A percentile compares a stretch with the other conserved stretches of the same genome.
Conservation (phyloP, 2,797 vertebrate genomes). For the Enteromius anoplus region DNA sequence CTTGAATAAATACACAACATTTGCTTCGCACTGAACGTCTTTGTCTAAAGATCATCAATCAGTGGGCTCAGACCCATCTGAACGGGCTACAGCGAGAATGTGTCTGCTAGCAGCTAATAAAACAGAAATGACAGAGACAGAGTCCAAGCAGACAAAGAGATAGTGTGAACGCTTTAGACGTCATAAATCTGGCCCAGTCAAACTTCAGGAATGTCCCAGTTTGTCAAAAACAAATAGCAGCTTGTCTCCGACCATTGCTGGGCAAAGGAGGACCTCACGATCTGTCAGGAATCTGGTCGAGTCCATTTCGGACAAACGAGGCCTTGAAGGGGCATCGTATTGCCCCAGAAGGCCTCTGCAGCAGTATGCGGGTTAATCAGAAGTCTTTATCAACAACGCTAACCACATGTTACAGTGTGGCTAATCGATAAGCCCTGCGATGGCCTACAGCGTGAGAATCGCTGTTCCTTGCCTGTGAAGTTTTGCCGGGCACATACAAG, state of each 20-base stretch:
- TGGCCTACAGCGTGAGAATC: constrained; percentile 56
- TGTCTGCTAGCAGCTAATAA: constrained; percentile 68
- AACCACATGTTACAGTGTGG: constrained; percentile 52
- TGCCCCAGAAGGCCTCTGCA: constrained; percentile 41
- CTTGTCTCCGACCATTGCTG: constrained; percentile 67
- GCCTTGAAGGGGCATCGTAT: constrained; percentile 40
- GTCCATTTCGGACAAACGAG: constrained; percentile 59
- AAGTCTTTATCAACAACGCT: constrained; percentile 18
- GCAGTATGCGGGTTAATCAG: not conserved
- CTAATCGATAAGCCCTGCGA: constrained; percentile 57
- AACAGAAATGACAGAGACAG: constrained; percentile 62
- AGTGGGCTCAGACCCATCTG: constrained; percentile 56
- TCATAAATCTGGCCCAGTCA: constrained; percentile 69
- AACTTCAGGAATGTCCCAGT: constrained; percentile 71
- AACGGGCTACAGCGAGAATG: constrained; percentile 60
- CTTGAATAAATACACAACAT: constrained; percentile 54
- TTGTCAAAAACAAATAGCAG: constrained; percentile 74
- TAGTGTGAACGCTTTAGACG: constrained; percentile 64
- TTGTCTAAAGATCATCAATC: constrained; percentile 66
- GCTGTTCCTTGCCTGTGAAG: constrained; percentile 46
- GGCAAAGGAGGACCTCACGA: constrained; percentile 57
- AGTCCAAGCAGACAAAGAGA: constrained; percentile 68
- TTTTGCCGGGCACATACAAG: constrained; percentile 21
- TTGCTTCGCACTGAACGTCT: constrained; percentile 39
- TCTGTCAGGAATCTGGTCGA: constrained; percentile 48